Evolutionary conservation across 2,797 vertebrate genomes (phyloP).

Genomic region (Gymnodraco acuticeps): DNA sequence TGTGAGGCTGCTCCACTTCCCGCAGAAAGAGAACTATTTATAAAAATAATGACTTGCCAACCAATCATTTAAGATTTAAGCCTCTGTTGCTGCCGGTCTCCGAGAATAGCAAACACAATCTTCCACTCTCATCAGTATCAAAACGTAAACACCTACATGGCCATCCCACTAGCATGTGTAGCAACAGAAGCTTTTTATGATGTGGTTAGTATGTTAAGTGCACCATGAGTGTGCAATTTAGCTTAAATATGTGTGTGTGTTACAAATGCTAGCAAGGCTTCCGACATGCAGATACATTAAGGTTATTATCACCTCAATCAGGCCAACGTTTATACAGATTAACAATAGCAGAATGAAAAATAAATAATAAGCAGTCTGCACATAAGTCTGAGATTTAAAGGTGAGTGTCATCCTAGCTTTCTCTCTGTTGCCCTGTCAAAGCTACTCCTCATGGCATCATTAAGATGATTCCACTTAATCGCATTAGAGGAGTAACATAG

Average conservation of each 20-base stretch:
- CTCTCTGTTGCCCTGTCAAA: constrained; percentile 46
- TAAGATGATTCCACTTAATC: constrained; percentile 73
- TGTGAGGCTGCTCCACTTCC: constrained; percentile 71
- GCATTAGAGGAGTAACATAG: constrained; percentile 64
- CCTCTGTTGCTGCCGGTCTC: constrained; percentile 26
- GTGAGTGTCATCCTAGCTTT: constrained; percentile 28
- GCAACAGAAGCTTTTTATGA: constrained; percentile 4
- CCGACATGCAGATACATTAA: background rate
- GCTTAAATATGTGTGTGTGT: constrained; percentile 19
- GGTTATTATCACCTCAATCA: background rate
- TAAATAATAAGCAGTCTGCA: background rate
- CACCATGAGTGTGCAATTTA: constrained; percentile 18
- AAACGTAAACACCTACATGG: constrained; percentile 57
- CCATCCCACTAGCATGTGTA: constrained; percentile 1
- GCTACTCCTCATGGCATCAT: constrained; percentile 53
- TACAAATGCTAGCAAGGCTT: background rate
- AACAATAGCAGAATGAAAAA: background rate
- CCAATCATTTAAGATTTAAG: constrained; percentile 45
- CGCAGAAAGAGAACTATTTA: constrained; percentile 61
- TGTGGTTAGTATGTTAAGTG: constrained; percentile 5
- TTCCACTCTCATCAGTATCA: constrained; percentile 57
- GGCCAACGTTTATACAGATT: constrained; percentile 1
- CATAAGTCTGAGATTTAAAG: constrained; percentile 26
- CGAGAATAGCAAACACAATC: constrained; percentile 49
- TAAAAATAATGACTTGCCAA: constrained; percentile 63